A percentile compares a stretch with the other conserved stretches of the same genome.
Evolutionary conservation across 2,797 vertebrate species (phyloP).

Genomic region (Spatula clypeata): DNA sequence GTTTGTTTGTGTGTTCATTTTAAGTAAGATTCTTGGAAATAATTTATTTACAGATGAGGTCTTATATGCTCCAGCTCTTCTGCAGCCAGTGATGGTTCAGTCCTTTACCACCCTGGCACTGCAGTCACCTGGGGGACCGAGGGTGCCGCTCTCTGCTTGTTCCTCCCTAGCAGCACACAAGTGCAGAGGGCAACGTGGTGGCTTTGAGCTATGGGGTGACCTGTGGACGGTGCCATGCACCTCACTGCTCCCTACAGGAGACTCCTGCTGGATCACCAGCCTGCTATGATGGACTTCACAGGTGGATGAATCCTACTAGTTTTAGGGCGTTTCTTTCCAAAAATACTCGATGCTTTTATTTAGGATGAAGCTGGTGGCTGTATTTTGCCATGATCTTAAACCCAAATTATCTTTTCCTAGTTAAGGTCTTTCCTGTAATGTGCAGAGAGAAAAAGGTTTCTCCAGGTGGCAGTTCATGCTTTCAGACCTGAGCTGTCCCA

Average conservation of each 20-base stretch:
- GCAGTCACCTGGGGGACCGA: rapidly evolving
- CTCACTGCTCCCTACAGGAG: background rate
- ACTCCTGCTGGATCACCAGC: background rate
- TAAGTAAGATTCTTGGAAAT: background rate
- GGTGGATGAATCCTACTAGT: background rate
- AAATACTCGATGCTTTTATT: background rate
- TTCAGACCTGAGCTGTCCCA: background rate
- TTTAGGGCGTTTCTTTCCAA: background rate
- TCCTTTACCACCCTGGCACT: background rate
- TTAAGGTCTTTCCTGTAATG: background rate
- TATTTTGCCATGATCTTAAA: background rate
- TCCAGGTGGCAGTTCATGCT: rapidly evolving
- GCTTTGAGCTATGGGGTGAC: background rate
- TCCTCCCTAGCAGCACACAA: rapidly evolving
- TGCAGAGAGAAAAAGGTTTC: background rate
- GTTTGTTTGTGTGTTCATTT: background rate
- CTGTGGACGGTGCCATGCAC: rapidly evolving
- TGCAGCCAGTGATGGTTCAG: background rate
- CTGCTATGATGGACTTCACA: background rate
- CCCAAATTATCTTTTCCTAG: background rate
- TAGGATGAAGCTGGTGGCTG: background rate
- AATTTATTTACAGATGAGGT: background rate
- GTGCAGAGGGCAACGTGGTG: rapidly evolving
- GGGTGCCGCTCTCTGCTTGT: background rate
- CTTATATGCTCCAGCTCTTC: background rate